Conservation (phyloP, 1,140 invertebrate species). For the Temnothorax curvispinosus region DNA sequence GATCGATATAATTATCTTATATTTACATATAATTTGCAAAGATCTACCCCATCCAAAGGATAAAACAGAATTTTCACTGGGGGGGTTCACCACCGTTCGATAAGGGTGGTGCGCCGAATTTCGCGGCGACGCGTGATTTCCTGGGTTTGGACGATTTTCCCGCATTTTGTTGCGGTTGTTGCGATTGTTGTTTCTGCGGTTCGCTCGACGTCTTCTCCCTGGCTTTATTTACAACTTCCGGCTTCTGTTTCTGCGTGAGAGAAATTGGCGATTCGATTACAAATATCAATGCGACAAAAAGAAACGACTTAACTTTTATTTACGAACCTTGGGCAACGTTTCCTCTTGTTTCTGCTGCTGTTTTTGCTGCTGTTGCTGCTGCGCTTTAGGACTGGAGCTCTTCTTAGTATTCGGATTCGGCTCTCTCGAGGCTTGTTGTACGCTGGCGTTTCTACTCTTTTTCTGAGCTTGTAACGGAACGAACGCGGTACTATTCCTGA, state of each 20-base stretch:
- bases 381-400: slow-evolving; percentile 38
- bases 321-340: slow-evolving; percentile 57
- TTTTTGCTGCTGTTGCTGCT: too few species aligned
- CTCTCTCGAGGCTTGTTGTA: slow-evolving; percentile 52
- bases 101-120: slow-evolving; percentile 80
- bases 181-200: slow-evolving; percentile 50
- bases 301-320: not conserved
- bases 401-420: slow-evolving; percentile 63
- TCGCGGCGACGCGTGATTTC: slow-evolving; percentile 87
- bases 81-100: slow-evolving; percentile 58
- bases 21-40: slow-evolving; percentile 54
- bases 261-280: not conserved
- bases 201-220: slow-evolving; percentile 32
- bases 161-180: slow-evolving; percentile 78
- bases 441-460: slow-evolving; percentile 77
- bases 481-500: slow-evolving; percentile 78
- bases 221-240: slow-evolving; percentile 10
- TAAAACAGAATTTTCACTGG: slow-evolving; percentile 61
- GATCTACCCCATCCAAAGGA: not conserved
- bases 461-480: slow-evolving; percentile 85
- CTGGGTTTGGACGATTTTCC: slow-evolving; percentile 78
- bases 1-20: slow-evolving; percentile 45
- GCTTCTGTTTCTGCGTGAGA: not conserved
- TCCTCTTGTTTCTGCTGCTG: slow-evolving; percentile 73
- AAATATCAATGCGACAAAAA: not conserved